Evolutionary conservation across 2,113 vertebrate genomes (phyloP), one percentile per base, ranked within the genome.

Genomic region (Tragelaphus imberbis): DNA sequence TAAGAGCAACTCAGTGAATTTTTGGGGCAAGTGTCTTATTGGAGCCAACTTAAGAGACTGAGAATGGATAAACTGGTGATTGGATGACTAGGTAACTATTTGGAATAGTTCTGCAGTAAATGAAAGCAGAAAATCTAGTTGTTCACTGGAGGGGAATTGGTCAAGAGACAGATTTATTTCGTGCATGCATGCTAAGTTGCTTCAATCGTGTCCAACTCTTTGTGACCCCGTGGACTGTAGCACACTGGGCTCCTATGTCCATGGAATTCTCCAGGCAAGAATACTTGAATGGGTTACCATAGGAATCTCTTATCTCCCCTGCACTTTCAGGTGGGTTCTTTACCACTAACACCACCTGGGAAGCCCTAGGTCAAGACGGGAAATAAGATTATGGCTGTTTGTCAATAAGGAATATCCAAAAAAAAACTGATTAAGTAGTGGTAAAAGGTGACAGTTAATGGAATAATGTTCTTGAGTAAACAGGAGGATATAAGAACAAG

Each of bases 241-340:
- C 10, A 0, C 19, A 75, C 36, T 0, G 0, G 68, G 68, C 68
- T 40, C 68, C 9, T 40, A n/a, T 75, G 68, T 40, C n/a, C 19
- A 75, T 23, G 68, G n/a, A 40, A 75, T 75, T 75, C 68, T 75
- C 68, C 6, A 6, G 36, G 68, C 19, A 75, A 40, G n/a, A 40
- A 25, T 75, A 23, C n/a, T 75, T 23, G 5, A 75, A 6, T 75
- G n/a, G 21, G 68, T 23, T 75, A 75, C 10, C n/a, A 23, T 40
- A 23, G 68, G 68, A 40, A 75, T 75, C n/a, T 75, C 10, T 75
- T 75, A 75, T 40, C 19, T 13, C 19, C 5, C 19, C 68, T 75
- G 68, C 68, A 75, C n/a, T 75, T 12, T 12, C 19, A 75, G n/a
- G n/a, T 75, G 5, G 5, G 19, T 75, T 23, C 68, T 75, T 75